A percentile compares a stretch with the other conserved stretches of the same genome.
These are phyloP conservation scores for Cyanistes caeruleus DNA, from an alignment of 2,113 vertebrate species.

Conservation along the genomic window DNA sequence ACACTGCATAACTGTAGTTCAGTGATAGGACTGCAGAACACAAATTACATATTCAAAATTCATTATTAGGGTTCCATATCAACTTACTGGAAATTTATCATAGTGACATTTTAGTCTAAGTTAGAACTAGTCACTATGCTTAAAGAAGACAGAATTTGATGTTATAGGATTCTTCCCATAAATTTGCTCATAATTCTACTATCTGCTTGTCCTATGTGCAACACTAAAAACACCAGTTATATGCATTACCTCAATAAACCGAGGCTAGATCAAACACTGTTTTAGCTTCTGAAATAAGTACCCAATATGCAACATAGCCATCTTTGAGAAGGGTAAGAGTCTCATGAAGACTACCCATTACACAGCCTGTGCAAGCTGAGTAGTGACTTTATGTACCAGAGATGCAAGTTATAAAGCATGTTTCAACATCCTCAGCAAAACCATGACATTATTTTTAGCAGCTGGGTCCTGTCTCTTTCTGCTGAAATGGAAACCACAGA, in stretches of 20 bases:
- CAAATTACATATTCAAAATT: neutral
- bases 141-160: neutral
- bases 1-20: neutral
- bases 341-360: neutral
- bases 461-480: neutral
- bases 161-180: neutral
- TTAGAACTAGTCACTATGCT: neutral
- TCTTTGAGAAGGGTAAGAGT: neutral
- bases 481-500: neutral
- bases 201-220: neutral
- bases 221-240: neutral
- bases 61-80: neutral
- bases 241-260: neutral
- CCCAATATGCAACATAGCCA: neutral
- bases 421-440: conserved; percentile 20
- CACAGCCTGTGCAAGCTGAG: neutral
- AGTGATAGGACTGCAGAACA: neutral
- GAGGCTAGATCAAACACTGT: neutral
- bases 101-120: neutral
- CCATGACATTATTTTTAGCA: conserved; percentile 3
- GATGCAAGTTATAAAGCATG: neutral
- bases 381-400: neutral
- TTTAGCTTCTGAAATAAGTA: neutral
- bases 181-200: neutral
- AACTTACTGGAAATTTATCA: neutral